Base-by-base conservation (phyloP, 1,140 invertebrate species). In the Papilio xuthus region DNA sequence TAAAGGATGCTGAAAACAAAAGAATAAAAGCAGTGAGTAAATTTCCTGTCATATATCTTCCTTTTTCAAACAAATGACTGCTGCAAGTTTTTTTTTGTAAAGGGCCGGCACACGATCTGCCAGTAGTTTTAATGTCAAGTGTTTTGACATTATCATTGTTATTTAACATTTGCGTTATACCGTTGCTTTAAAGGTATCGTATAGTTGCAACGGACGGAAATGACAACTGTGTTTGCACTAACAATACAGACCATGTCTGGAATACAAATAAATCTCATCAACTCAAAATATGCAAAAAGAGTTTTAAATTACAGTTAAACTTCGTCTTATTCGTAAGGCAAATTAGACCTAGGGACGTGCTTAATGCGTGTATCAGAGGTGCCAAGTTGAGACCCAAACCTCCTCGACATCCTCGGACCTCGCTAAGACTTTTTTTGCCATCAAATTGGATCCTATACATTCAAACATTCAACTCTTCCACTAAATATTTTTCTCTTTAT, bases 1-100 rank as follows among this genome's bases (percentile, higher is more conserved):
- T 93, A 86, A 94, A 95, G 18, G 91, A 84, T 6, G 95, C 95
- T 95, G 89, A 26, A 94, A 94, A 8, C 75, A 77, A 28, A 53
- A 20, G 2, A 26, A 63, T 23, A 26, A 28, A 13, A 32, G 3
- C 26, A 3, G 12, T 67, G 12, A 67, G 28, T 18, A n/a, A 53
- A 50, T 53, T 53, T 18, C 50, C 18, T n/a, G 0, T n/a, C 50
- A 18, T 8, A 1, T 53, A n/a, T n/a, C 7, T 37, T 37, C 4
- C 32, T 37, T 1, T 37, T 37, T 37, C 32, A 37, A 37, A 37
- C 32, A 37, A 37, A 37, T 37, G 32, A 37, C 32, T 6, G 32
- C 7, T 37, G 32, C 32, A 37, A 37, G 32, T 37, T 37, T 37
- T 7, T 37, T 37, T 37, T 37, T 37, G 32, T 37, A 7, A 37